Evolutionary conservation across 2,113 vertebrate species (phyloP), one percentile per base, ranked within the genome.

Genomic region (Muntiacus reevesi): DNA sequence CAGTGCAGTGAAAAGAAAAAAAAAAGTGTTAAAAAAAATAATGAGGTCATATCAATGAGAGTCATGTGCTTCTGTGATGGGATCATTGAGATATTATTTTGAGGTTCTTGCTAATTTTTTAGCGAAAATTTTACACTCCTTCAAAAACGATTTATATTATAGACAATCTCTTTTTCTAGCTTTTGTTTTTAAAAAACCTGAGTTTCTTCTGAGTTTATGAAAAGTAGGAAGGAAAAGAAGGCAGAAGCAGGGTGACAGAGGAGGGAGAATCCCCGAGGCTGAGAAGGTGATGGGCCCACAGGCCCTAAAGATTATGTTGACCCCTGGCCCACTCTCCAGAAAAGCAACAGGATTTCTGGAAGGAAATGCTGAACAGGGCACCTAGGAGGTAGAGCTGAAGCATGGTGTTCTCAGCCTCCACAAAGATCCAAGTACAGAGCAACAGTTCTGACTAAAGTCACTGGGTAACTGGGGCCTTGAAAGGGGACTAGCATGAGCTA

Each of bases 171-270:
- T 96, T 60, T 96, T 85, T 85, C 57, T 90, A 83, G 57, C 6
- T 93, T 94, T 96, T 93, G 55, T 67, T 97, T 96, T 82, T 71
- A n/a, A 45, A 78, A 86, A 96, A 40, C 14, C 45, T 91, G 76
- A 74, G 40, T 79, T 89, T 89, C 64, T 79, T 55, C 81, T 94
- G 83, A 52, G 57, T 87, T 92, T 95, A 82, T 55, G 21, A 30
- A 85, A 76, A 88, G 14, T 74, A 40, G 55, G 23, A 40, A 94
- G 23, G 59, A 59, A 93, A 92, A 86, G n/a, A 95, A 94, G 47
- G 17, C 64, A 88, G 92, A 96, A 87, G 28, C 40, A n/a, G 13
- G 6, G 27, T 94, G 30, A 52, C 16, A 57, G 33, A 81, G 23
- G 78, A 33, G 57, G 33, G 59, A 67, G 78, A 33, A n/a, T 89